These are phyloP conservation scores for Proales similis DNA, from an alignment of 1,140 invertebrate genomes.

Conservation along the genomic window DNA sequence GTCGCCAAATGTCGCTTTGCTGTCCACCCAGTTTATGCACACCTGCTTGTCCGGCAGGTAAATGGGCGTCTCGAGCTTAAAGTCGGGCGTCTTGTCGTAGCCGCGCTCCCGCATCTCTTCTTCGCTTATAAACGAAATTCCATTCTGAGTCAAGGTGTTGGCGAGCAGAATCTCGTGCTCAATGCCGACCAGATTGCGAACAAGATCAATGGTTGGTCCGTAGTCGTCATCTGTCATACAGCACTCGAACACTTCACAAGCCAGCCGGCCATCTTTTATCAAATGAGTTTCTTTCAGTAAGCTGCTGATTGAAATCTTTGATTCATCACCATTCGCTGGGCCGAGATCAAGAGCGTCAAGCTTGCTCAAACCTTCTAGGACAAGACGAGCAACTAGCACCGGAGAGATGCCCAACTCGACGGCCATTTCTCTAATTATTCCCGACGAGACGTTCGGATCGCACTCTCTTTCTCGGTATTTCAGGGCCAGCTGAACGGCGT, in stretches of 20 bases:
- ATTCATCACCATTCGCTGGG: constrained; percentile 17
- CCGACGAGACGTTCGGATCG: not conserved
- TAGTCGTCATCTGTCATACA: constrained; percentile 34
- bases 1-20: constrained; percentile 86
- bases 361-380: constrained; percentile 23
- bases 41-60: constrained; percentile 65
- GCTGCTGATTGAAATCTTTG: constrained; percentile 23
- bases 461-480: constrained; percentile 3
- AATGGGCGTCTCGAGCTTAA: constrained; percentile 80
- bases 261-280: constrained; percentile 22
- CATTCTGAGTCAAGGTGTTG: not conserved
- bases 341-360: constrained; percentile 10
- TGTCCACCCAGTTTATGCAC: constrained; percentile 92
- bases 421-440: constrained; percentile 19
- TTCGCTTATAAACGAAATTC: constrained; percentile 61
- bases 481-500: not conserved
- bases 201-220: constrained; percentile 23
- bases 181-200: constrained; percentile 23
- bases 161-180: constrained; percentile 7
- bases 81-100: constrained; percentile 89
- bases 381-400: constrained; percentile 24
- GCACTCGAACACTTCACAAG: constrained; percentile 23
- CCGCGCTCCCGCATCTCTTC: constrained; percentile 68
- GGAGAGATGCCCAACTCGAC: constrained; percentile 14
- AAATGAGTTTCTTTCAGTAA: constrained; percentile 31